Conservation (phyloP, 2,797 vertebrate genomes). For the Sandelia bainsii region DNA sequence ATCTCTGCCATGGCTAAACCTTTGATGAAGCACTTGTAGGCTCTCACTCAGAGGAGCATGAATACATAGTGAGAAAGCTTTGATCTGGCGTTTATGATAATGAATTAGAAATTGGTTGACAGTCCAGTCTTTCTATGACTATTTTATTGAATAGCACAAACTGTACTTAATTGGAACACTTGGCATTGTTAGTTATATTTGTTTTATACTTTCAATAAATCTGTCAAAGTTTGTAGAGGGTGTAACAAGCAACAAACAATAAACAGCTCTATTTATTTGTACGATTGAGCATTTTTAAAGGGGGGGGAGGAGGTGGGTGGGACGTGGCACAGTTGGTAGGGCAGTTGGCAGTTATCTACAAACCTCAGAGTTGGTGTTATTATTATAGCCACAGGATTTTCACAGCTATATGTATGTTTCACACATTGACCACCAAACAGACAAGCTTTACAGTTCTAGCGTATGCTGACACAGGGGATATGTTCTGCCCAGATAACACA, state of each 20-base stretch:
- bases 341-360: not conserved
- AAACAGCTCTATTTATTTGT: not conserved
- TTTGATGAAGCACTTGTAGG: conserved; percentile 81
- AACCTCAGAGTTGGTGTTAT: no score
- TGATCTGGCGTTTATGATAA: conserved; percentile 75
- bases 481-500: conserved; percentile 63
- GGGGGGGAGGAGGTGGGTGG: no score
- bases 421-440: not conserved
- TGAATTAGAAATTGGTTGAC: conserved; percentile 51
- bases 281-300: not conserved
- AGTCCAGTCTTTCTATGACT: not conserved
- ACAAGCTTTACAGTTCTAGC: conserved; percentile 13
- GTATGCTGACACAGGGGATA: conserved; percentile 55
- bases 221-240: not conserved
- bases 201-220: not conserved
- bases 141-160: conserved; percentile 14
- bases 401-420: conserved; percentile 8
- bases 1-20: conserved; percentile 42
- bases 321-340: no score
- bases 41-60: conserved; percentile 50
- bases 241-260: not conserved
- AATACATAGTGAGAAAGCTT: conserved; percentile 67
- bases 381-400: not conserved
- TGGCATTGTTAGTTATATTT: not conserved
- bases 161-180: not conserved